A percentile compares a stretch with the other conserved stretches of the same genome.
Evolutionary conservation across 2,113 vertebrate species (phyloP).

Genomic region (Carassius auratus): DNA sequence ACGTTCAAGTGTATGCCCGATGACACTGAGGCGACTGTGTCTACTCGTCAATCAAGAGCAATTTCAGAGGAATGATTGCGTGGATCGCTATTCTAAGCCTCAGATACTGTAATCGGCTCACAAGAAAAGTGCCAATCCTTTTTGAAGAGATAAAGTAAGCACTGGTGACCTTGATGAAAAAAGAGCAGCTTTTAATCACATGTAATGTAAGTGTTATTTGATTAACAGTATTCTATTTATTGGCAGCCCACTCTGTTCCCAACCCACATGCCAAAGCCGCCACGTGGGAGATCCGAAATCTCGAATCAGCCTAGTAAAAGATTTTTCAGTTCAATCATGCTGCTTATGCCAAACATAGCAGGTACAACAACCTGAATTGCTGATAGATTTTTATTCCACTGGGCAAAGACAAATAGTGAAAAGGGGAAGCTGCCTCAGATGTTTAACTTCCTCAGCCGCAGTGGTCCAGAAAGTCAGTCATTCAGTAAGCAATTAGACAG

Average conservation of each 20-base stretch:
- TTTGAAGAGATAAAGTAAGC: background rate
- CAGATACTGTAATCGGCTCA: background rate
- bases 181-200: slow-evolving; percentile 11
- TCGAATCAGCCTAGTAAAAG: background rate
- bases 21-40: background rate
- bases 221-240: slow-evolving; percentile 32
- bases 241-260: slow-evolving; percentile 19
- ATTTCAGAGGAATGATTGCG: background rate
- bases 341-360: no score
- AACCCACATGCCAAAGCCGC: background rate
- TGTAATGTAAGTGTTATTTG: slow-evolving; percentile 11
- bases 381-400: slow-evolving; percentile 52
- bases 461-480: slow-evolving; percentile 58
- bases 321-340: slow-evolving; percentile 28
- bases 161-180: slow-evolving; percentile 20
- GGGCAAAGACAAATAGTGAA: slow-evolving; percentile 51
- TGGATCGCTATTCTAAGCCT: slow-evolving; percentile 26
- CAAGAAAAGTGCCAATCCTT: background rate
- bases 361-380: background rate
- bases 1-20: no score
- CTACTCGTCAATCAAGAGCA: background rate
- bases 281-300: slow-evolving; percentile 24
- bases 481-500: slow-evolving; percentile 71
- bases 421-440: slow-evolving; percentile 45
- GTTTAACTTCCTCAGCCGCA: slow-evolving; percentile 59